Conservation (phyloP, 2,888 invertebrate species). For the Torymus texanus region DNA sequence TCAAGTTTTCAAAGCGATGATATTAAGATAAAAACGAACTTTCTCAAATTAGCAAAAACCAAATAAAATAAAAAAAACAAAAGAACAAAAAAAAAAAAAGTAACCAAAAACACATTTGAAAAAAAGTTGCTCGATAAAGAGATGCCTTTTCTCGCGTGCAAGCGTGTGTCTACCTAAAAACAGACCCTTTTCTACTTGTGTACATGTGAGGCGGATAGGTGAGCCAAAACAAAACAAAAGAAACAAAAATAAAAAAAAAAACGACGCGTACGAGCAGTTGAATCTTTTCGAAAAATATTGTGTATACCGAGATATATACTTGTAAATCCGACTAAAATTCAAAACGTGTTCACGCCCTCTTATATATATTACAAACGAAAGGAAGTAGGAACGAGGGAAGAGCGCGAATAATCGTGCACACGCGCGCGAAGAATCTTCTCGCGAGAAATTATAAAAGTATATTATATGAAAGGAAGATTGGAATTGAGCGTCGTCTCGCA, state of each 20-base stretch:
- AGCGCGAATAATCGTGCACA: too few species aligned
- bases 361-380: too few species aligned
- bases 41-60: not conserved
- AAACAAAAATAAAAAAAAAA: not conserved
- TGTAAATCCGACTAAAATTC: too few species aligned
- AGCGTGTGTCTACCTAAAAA: constrained; percentile 38
- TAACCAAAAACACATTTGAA: not conserved
- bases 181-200: constrained; percentile 40
- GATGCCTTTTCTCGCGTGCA: constrained; percentile 52
- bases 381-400: too few species aligned
- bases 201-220: constrained; percentile 3
- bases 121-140: constrained; percentile 44
- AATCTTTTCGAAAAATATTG: too few species aligned
- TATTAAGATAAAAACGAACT: not conserved
- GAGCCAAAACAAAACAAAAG: constrained; percentile 2
- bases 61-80: not conserved
- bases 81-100: not conserved
- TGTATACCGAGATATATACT: too few species aligned
- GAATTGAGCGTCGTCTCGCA: constrained; percentile 37
- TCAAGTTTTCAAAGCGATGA: constrained; percentile 1
- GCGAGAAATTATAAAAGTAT: not conserved
- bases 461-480: constrained; percentile 9
- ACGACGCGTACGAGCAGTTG: too few species aligned
- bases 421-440: too few species aligned
- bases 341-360: too few species aligned